Evolutionary conservation across 1,140 invertebrate species (phyloP).

Genomic region (Drosophila carrolli): DNA sequence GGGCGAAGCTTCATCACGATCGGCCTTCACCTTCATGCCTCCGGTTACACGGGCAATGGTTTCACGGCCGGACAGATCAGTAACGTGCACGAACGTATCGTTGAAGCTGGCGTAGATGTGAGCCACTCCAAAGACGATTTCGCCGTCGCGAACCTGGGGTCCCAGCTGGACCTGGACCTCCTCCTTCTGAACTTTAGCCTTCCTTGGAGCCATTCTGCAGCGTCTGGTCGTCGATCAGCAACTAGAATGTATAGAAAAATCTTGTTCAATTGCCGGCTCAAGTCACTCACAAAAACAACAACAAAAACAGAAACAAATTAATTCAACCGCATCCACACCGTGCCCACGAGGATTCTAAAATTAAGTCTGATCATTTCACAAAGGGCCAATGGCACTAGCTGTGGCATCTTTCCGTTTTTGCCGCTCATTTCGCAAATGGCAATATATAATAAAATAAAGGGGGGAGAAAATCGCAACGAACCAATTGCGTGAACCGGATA

Average conservation of each 20-base stretch:
- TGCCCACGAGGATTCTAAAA: constrained; percentile 2
- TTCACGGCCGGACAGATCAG: constrained; percentile 99
- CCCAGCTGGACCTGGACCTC: constrained; percentile 98
- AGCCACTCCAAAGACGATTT: constrained; percentile 99
- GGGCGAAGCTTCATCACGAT: constrained; percentile 99
- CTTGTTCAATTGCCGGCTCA: constrained; percentile 7
- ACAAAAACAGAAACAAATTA: constrained; percentile 41
- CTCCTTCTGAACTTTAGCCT: constrained; percentile 98
- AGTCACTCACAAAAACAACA: constrained; percentile 44
- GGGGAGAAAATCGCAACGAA: constrained; percentile 49
- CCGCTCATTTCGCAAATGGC: constrained; percentile 28
- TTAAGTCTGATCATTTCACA: not conserved
- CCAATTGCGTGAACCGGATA: constrained; percentile 76
- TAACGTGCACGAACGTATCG: constrained; percentile 99
- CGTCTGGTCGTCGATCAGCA: constrained; percentile 52
- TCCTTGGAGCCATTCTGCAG: constrained; percentile 95
- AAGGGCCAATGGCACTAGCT: not conserved
- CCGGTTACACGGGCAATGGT: constrained; percentile 99
- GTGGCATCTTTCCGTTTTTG: constrained; percentile 44
- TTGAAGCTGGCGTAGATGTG: constrained; percentile 99
- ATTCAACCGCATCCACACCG: constrained; percentile 25
- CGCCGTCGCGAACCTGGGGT: constrained; percentile 98
- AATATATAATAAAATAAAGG: constrained; percentile 37
- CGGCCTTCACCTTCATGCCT: constrained; percentile 99
- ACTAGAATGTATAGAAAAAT: constrained; percentile 36